Evolutionary conservation across 1,140 invertebrate species (phyloP), one percentile per base, ranked within the genome.

Genomic region (Cydia splendana): DNA sequence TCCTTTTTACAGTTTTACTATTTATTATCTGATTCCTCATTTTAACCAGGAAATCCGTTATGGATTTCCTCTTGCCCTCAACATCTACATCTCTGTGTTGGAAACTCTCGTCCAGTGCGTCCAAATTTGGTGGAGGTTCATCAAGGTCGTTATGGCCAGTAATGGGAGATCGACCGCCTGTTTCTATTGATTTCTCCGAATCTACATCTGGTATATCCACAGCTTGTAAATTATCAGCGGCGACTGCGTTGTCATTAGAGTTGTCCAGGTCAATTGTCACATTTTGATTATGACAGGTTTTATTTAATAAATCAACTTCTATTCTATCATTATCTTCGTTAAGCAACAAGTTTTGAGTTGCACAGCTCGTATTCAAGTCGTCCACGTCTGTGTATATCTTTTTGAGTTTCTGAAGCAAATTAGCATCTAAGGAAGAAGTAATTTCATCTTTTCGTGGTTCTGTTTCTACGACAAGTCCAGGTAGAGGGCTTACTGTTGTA

Each of bases 401-500:
- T 75, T 87, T 85, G 7, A 90, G 78, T 77, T 87, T 87, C 13
- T 88, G 80, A 4, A 88, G 13, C 65, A 87, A 81, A 15, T 71
- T 53, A 2, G 74, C 76, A 0, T 79, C 75, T 2, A 86, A 45
- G 10, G 84, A 85, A 80, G 88, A 85, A 51, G 86, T 80, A 15
- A 15, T 24, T 18, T 78, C 75, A 6, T 88, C 76, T 34, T 79
- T 77, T 2, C 24, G 38, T 13, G 51, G 13, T 4, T 77, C 78
- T 30, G 80, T 75, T 83, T 92, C 90, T 9, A 91, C 80, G 5
- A 87, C 57, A 9, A 92, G 78, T 45, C 79, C 86, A 5, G 90
- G 89, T 38, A 91, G 78, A 18, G 89, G 85, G 79, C 90, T 91
- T 53, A 79, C 48, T 20, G 85, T 84, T 79, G 79, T 79, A 73